Conservation (phyloP, 2,113 vertebrate species). For the Callithrix jacchus region DNA sequence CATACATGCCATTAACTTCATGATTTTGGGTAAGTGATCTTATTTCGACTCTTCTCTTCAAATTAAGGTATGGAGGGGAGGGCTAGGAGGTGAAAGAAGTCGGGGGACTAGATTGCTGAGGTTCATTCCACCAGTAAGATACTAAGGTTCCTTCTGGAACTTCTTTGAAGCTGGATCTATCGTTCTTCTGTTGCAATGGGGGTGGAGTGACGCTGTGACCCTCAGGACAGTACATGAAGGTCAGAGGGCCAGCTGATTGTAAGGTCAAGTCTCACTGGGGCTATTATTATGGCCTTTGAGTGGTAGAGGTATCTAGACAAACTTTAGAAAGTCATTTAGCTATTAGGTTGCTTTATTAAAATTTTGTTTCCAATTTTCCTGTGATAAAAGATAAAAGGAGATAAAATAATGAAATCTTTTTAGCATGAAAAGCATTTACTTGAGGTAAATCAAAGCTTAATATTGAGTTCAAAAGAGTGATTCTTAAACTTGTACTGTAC, state of each 20-base stretch:
- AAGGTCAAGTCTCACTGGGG: neutral
- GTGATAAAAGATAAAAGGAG: neutral
- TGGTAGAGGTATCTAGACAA: neutral
- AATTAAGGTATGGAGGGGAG: neutral
- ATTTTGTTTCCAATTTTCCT: constrained; percentile 3
- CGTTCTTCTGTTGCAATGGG: neutral
- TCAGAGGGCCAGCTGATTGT: neutral
- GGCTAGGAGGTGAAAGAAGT: neutral
- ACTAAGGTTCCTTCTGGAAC: neutral
- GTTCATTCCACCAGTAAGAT: neutral
- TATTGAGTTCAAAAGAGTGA: neutral
- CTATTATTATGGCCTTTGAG: neutral
- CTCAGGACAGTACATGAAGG: neutral
- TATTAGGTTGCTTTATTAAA: neutral
- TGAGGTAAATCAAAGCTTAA: neutral
- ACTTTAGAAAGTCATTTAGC: neutral
- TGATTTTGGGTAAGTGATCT: neutral
- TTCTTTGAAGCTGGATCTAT: neutral
- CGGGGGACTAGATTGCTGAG: neutral
- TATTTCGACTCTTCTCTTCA: neutral
- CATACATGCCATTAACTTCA: neutral
- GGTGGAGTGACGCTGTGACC: neutral
- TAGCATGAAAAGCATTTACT: neutral
- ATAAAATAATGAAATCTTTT: neutral
- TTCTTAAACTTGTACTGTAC: neutral